Conservation (phyloP, 37 sponge, comb jelly and placozoan species). For the Bolinopsis microptera region DNA sequence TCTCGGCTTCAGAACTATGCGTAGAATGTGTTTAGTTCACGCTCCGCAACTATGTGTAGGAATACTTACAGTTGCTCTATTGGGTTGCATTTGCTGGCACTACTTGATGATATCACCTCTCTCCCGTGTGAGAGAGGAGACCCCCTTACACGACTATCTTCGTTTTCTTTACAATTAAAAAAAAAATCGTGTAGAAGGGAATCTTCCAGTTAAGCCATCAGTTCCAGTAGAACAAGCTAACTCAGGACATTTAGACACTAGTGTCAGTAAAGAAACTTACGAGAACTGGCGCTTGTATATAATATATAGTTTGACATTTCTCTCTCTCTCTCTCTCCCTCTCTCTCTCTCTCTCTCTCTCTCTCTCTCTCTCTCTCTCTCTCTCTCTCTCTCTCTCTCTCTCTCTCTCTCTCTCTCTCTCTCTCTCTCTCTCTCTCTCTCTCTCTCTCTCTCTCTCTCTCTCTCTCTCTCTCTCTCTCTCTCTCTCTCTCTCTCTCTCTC, state of each 20-base stretch:
- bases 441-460: not conserved
- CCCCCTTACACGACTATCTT: no score
- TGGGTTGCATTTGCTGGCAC: not conserved
- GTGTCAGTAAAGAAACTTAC: no score
- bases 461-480: not conserved
- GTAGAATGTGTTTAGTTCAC: not conserved
- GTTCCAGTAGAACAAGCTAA: no score
- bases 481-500: not conserved
- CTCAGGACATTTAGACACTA: not conserved
- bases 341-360: no score
- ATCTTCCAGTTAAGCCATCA: no score
- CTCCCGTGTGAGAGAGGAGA: no score
- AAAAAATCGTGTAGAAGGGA: no score
- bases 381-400: not conserved
- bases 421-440: not conserved
- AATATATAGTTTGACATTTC: no score
- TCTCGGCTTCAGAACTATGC: not conserved
- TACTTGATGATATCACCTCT: not conserved
- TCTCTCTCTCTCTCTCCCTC: no score
- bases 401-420: not conserved
- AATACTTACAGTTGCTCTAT: not conserved
- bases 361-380: not conserved
- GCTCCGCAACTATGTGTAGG: not conserved
- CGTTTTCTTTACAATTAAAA: no score
- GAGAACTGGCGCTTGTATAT: no score